Conservation (phyloP, 2,888 invertebrate genomes). For the Agrypnus murinus region DNA sequence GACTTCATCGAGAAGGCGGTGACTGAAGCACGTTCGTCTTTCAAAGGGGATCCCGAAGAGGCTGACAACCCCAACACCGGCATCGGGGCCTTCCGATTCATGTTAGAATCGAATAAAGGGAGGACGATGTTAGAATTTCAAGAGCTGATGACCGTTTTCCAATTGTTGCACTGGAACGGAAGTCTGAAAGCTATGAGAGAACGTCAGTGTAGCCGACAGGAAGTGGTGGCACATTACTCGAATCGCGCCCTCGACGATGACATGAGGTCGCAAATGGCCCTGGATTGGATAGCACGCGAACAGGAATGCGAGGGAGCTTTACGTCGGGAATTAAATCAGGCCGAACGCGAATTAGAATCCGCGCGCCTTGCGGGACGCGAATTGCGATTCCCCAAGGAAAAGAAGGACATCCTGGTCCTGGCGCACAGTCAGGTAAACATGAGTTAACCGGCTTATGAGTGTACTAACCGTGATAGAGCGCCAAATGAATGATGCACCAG, state of each 20-base stretch:
- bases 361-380: constrained; percentile 92
- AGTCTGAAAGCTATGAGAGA: constrained; percentile 96
- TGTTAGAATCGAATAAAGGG: constrained; percentile 88
- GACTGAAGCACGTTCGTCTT: constrained; percentile 91
- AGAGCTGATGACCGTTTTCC: constrained; percentile 98
- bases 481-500: constrained; percentile 57
- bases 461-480: constrained; percentile 54
- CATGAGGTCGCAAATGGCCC: constrained; percentile 96
- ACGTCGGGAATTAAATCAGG: constrained; percentile 85
- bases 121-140: constrained; percentile 97
- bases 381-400: constrained; percentile 95
- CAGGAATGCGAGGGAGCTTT: constrained; percentile 85
- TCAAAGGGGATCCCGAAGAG: constrained; percentile 78
- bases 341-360: constrained; percentile 90
- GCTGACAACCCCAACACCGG: constrained; percentile 82
- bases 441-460: constrained; percentile 64
- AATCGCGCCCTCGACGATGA: constrained; percentile 94
- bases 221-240: constrained; percentile 94
- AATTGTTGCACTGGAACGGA: constrained; percentile 97
- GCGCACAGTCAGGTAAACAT: constrained; percentile 87
- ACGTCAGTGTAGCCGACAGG: constrained; percentile 94
- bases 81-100: constrained; percentile 84
- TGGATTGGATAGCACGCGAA: constrained; percentile 93
- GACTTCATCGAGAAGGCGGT: constrained; percentile 96
- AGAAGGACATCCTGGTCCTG: constrained; percentile 93